Percentiles rank a stretch among this genome's conserved stretches.
These are phyloP conservation scores for Pseudopleuronectes americanus DNA, from an alignment of 2,797 vertebrate genomes.

Conservation along the genomic window DNA sequence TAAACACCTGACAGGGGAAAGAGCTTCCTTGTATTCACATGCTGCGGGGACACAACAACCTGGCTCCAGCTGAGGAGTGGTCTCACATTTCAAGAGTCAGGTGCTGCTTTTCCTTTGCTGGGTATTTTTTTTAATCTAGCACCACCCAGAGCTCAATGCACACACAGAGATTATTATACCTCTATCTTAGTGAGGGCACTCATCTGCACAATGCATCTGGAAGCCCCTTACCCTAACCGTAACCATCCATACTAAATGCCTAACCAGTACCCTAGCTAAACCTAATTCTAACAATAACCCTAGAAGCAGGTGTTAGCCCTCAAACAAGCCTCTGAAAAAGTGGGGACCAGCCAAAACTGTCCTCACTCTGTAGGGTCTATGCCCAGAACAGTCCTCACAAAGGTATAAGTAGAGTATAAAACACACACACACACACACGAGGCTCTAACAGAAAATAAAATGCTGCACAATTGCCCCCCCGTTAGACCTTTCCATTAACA, in stretches of 20 bases:
- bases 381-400: no score
- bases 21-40: conserved; percentile 44
- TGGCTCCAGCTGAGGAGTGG: conserved; percentile 18
- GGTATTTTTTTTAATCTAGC: conserved; percentile 23
- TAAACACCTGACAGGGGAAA: conserved; percentile 51
- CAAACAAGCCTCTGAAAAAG: no score
- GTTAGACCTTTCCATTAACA: neutral
- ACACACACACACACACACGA: neutral
- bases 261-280: no score
- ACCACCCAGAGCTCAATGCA: conserved; percentile 8
- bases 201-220: no score
- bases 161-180: neutral
- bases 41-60: conserved; percentile 41
- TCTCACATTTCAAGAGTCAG: conserved; percentile 14
- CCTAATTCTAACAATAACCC: no score
- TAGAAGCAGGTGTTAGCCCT: no score
- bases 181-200: no score
- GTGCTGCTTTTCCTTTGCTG: conserved; percentile 5
- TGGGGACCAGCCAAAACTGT: no score
- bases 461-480: neutral
- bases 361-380: no score
- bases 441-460: conserved; percentile 1
- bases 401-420: no score
- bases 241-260: no score
- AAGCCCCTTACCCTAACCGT: no score